phyloP scores from a whole-genome alignment of 2,797 vertebrate species.

The Parambassis ranga region DNA sequence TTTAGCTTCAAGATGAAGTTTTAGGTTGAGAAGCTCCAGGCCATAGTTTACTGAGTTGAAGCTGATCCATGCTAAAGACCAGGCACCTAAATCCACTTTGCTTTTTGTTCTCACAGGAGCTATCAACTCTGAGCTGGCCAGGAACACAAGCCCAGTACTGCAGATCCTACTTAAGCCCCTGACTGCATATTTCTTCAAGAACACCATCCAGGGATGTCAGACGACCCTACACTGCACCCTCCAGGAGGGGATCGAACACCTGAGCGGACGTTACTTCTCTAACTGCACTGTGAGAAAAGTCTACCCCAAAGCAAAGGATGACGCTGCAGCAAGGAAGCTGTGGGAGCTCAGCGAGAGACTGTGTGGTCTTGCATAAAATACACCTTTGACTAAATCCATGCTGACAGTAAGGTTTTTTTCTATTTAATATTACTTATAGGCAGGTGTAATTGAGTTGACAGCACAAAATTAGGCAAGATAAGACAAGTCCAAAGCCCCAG shows the following conservation, averaged over 20 bases:
- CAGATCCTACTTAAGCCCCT: slow-evolving; percentile 49
- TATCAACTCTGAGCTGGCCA: slow-evolving; percentile 76
- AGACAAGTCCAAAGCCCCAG: no score
- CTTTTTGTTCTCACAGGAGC: slow-evolving; percentile 74
- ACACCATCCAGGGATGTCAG: slow-evolving; percentile 52
- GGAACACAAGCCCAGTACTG: background rate
- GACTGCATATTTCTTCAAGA: slow-evolving; percentile 64
- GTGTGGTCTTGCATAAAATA: slow-evolving; percentile 1
- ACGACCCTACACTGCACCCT: slow-evolving; percentile 88
- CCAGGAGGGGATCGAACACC: slow-evolving; percentile 83
- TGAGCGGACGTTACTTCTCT: slow-evolving; percentile 89
- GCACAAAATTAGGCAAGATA: no score
- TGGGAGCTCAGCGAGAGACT: slow-evolving; percentile 88
- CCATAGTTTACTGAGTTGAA: background rate
- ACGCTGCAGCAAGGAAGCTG: slow-evolving; percentile 83
- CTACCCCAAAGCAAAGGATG: slow-evolving; percentile 72
- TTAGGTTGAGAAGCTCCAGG: background rate
- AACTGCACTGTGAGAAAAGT: slow-evolving; percentile 63
- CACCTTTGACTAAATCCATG: no score
- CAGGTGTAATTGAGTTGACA: no score
- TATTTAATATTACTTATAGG: background rate
- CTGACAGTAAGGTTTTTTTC: no score
- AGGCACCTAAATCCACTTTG: background rate
- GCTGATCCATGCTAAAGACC: background rate
- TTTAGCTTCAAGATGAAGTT: background rate